phyloP scores from a whole-genome alignment of 2,888 invertebrate species.

The Lasius platythorax region DNA sequence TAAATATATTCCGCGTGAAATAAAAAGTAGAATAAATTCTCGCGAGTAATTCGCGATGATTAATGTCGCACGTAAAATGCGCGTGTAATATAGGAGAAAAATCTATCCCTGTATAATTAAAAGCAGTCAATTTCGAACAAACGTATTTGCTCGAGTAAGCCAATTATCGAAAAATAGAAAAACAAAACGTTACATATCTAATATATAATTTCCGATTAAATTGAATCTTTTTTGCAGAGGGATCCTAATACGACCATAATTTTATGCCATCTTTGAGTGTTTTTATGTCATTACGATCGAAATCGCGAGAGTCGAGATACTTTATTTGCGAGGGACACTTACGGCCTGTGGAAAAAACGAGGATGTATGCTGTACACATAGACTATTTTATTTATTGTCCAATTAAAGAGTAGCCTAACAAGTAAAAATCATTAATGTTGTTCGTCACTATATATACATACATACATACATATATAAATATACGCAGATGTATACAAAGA shows the following conservation, averaged over 20 bases:
- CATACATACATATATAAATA: conserved; percentile 40
- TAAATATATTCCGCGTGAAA: conserved; percentile 5
- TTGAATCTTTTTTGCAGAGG: conserved; percentile 27
- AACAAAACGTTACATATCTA: background rate
- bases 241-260: conserved; percentile 42
- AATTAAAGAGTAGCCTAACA: conserved; percentile 80
- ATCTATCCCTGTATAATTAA: conserved; percentile 7
- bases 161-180: conserved; percentile 8
- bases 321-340: conserved; percentile 33
- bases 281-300: conserved; percentile 35
- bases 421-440: conserved; percentile 82
- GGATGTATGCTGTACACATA: conserved; percentile 67
- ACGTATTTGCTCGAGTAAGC: conserved; percentile 26
- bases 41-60: background rate
- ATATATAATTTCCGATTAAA: background rate
- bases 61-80: background rate
- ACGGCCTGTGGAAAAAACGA: conserved; percentile 61
- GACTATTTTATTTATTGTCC: conserved; percentile 84
- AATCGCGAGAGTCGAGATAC: conserved; percentile 22
- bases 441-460: conserved; percentile 79
- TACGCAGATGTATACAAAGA: conserved; percentile 37
- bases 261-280: conserved; percentile 30
- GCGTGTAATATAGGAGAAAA: conserved; percentile 15
- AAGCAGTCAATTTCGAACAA: conserved; percentile 35
- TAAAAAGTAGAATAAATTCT: conserved; percentile 12